These are phyloP conservation scores for Hypomecis atomaria DNA, from an alignment of 2,888 invertebrate genomes.

Conservation along the genomic window DNA sequence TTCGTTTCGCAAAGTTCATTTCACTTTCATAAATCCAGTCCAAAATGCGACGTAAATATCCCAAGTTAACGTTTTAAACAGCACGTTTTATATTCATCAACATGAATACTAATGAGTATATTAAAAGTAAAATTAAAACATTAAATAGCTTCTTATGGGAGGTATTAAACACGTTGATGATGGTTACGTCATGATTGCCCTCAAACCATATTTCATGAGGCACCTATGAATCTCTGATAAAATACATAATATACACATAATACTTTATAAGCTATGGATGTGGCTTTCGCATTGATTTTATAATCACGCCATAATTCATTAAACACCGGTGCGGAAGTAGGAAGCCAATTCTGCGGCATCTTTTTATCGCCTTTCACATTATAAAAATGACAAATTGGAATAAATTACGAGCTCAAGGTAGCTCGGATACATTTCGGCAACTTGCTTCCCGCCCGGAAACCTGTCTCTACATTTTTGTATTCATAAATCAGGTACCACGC, in stretches of 20 bases:
- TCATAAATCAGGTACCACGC: constrained; percentile 18
- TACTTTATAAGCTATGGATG: too few species aligned
- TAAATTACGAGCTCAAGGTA: constrained; percentile 31
- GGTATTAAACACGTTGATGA: background rate
- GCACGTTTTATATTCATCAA: background rate
- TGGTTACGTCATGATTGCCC: background rate
- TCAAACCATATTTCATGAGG: too few species aligned
- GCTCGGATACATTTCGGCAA: constrained; percentile 18
- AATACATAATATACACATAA: too few species aligned
- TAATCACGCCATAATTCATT: constrained; percentile 13
- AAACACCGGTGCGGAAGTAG: constrained; percentile 33
- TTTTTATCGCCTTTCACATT: constrained; percentile 38
- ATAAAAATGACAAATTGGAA: constrained; percentile 27
- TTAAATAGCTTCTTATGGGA: constrained; percentile 4
- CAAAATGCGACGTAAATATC: constrained; percentile 25
- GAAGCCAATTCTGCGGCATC: constrained; percentile 16
- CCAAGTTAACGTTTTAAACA: constrained; percentile 4
- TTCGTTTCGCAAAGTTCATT: constrained; percentile 40
- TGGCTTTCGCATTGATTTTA: background rate
- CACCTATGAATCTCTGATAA: too few species aligned
- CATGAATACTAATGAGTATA: background rate
- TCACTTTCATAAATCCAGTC: constrained; percentile 44
- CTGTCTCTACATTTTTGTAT: constrained; percentile 23
- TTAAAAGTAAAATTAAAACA: constrained; percentile 9
- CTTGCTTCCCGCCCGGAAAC: constrained; percentile 25